Conservation (phyloP, 2,888 invertebrate genomes). For the Eristalinus aeneus region DNA sequence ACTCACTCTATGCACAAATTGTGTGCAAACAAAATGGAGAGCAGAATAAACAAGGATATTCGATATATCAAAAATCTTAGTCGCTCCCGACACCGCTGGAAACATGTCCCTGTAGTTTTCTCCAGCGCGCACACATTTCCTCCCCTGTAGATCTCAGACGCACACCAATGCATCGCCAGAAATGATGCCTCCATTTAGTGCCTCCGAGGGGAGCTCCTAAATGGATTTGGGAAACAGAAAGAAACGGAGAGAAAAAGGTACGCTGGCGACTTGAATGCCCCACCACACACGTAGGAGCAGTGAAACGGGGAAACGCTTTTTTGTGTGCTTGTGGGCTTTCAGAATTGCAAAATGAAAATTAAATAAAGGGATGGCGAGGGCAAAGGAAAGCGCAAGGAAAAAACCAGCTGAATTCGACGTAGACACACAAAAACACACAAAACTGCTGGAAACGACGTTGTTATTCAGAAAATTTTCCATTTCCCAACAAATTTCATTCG, state of each 20-base stretch:
- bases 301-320: constrained; percentile 30
- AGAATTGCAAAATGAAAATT: constrained; percentile 62
- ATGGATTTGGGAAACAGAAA: constrained; percentile 34
- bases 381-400: background rate
- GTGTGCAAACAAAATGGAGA: constrained; percentile 69
- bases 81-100: constrained; percentile 43
- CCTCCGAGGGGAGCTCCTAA: constrained; percentile 32
- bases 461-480: constrained; percentile 69
- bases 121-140: background rate
- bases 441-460: constrained; percentile 57
- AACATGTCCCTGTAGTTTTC: constrained; percentile 46
- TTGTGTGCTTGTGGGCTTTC: constrained; percentile 65
- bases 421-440: constrained; percentile 49
- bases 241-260: background rate
- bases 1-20: constrained; percentile 66
- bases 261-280: constrained; percentile 47
- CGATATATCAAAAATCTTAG: constrained; percentile 67
- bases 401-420: constrained; percentile 15
- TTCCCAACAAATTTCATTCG: constrained; percentile 63
- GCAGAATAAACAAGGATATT: constrained; percentile 70
- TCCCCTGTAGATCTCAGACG: background rate
- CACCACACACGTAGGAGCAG: background rate
- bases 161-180: constrained; percentile 31
- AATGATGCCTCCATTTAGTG: constrained; percentile 22
- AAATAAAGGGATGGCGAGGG: constrained; percentile 48